Percentiles rank a stretch among this genome's conserved stretches.
These are phyloP conservation scores for Drosophila mulleri DNA, from an alignment of 2,888 invertebrate genomes.

Conservation along the genomic window DNA sequence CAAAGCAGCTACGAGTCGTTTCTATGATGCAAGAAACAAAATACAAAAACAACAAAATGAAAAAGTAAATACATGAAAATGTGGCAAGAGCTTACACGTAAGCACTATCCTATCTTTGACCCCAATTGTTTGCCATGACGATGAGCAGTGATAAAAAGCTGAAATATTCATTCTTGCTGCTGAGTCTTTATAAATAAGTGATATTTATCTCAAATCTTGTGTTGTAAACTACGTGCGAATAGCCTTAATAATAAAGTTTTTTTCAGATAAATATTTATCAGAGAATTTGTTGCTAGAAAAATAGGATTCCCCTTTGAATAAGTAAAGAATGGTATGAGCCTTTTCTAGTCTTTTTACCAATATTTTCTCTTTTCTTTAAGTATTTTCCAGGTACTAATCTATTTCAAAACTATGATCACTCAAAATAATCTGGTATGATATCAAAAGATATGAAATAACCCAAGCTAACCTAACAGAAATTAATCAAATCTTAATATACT, in stretches of 20 bases:
- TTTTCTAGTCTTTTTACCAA: background rate
- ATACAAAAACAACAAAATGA: background rate
- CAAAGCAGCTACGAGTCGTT: background rate
- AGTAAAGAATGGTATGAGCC: background rate
- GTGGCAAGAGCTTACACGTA: conserved; percentile 24
- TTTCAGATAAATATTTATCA: background rate
- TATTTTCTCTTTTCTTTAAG: background rate
- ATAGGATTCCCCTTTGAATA: too few species aligned
- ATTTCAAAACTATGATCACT: too few species aligned
- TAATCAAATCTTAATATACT: too few species aligned
- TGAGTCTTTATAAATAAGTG: background rate
- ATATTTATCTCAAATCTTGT: background rate
- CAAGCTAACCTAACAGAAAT: too few species aligned
- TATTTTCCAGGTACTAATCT: background rate
- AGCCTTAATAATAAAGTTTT: background rate
- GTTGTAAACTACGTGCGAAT: background rate
- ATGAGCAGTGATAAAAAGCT: background rate
- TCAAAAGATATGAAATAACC: too few species aligned
- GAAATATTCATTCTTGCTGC: background rate
- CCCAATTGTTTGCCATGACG: background rate
- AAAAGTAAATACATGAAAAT: conserved; percentile 3
- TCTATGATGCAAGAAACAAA: background rate
- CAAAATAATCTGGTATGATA: too few species aligned
- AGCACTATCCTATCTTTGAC: conserved; percentile 3
- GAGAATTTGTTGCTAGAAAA: background rate